A percentile compares a stretch with the other conserved stretches of the same genome.
These are phyloP conservation scores for Dorcus parallelipipedus DNA, from an alignment of 2,888 invertebrate species.

Conservation along the genomic window DNA sequence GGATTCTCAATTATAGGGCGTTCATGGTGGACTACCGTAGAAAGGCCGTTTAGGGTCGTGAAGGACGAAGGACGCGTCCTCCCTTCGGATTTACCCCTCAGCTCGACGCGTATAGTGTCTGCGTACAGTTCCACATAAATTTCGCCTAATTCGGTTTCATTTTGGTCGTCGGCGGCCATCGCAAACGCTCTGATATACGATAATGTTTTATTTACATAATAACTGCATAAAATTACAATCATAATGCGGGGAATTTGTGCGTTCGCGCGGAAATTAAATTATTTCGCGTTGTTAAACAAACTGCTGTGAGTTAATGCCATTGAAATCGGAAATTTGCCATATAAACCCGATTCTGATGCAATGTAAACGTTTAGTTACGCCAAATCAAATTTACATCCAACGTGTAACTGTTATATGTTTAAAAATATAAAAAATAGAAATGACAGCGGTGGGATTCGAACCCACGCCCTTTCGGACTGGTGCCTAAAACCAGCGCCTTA, in stretches of 20 bases:
- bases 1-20: too few species aligned
- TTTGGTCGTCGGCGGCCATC: not conserved
- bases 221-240: constrained; percentile 9
- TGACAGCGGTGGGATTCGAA: constrained; percentile 52
- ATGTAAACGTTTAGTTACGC: not conserved
- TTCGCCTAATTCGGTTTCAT: constrained; percentile 1
- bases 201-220: constrained; percentile 10
- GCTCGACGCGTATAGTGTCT: not conserved
- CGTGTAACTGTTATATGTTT: not conserved
- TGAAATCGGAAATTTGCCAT: too few species aligned
- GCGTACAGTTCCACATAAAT: constrained; percentile 11
- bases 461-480: constrained; percentile 61
- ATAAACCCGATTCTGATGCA: too few species aligned
- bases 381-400: not conserved
- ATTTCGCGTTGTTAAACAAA: not conserved
- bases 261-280: not conserved
- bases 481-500: constrained; percentile 89
- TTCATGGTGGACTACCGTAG: too few species aligned
- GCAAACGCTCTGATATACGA: not conserved
- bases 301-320: too few species aligned
- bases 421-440: constrained; percentile 19
- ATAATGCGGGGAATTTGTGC: not conserved
- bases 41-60: too few species aligned
- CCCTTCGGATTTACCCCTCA: not conserved
- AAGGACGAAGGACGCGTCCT: too few species aligned